Percentiles rank a stretch among this genome's conserved stretches.
Conservation (phyloP, 2,888 invertebrate genomes). For the Eristalinus aeneus region DNA sequence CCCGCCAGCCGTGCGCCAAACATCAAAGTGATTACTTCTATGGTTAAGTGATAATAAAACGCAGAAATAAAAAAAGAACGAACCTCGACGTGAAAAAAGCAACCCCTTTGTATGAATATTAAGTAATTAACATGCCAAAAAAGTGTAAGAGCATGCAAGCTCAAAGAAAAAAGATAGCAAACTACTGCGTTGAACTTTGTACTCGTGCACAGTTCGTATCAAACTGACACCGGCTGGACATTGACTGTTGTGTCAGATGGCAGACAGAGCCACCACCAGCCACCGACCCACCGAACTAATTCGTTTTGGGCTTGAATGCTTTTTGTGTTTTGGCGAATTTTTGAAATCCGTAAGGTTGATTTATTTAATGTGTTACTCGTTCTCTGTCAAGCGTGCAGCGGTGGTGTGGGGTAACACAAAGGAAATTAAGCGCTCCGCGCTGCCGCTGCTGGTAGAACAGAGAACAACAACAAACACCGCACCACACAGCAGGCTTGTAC, state of each 20-base stretch:
- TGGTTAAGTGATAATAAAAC: slow-evolving; percentile 32
- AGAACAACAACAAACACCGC: background rate
- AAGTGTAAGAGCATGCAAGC: slow-evolving; percentile 3
- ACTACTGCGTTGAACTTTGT: slow-evolving; percentile 41
- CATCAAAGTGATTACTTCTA: slow-evolving; percentile 64
- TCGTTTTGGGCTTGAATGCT: background rate
- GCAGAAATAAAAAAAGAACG: slow-evolving; percentile 18
- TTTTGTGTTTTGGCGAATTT: slow-evolving; percentile 37
- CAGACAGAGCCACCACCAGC: slow-evolving; percentile 2
- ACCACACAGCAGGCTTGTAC: slow-evolving; percentile 44
- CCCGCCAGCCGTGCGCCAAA: slow-evolving; percentile 6
- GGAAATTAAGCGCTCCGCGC: slow-evolving; percentile 53
- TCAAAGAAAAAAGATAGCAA: slow-evolving; percentile 7
- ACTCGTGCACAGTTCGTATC: slow-evolving; percentile 33
- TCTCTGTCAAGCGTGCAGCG: slow-evolving; percentile 21
- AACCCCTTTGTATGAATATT: slow-evolving; percentile 67
- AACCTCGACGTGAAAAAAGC: slow-evolving; percentile 15
- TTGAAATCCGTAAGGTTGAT: slow-evolving; percentile 65
- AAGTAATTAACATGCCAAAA: slow-evolving; percentile 63
- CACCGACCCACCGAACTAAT: slow-evolving; percentile 36
- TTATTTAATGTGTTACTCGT: slow-evolving; percentile 59
- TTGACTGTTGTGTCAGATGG: slow-evolving; percentile 14
- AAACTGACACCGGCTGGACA: slow-evolving; percentile 28
- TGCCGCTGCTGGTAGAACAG: slow-evolving; percentile 45
- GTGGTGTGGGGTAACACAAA: slow-evolving; percentile 52